phyloP scores from a whole-genome alignment of 1,140 invertebrate genomes.

The Psilanteris sp. region DNA sequence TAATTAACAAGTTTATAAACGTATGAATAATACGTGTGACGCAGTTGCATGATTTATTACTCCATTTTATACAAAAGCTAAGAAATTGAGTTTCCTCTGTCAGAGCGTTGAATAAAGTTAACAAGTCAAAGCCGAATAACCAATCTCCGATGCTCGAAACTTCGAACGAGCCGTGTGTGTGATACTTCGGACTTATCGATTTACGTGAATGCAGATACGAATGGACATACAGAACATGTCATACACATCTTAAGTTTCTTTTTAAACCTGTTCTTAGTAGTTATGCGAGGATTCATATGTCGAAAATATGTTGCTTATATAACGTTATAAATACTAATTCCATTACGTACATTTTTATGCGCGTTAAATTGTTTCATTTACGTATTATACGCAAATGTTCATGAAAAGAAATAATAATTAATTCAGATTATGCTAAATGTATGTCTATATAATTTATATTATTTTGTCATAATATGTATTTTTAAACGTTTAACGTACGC shows the following conservation, averaged over 20 bases:
- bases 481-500: too few relatives aligned
- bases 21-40: conserved; percentile 1
- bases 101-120: conserved; percentile 16
- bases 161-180: conserved; percentile 12
- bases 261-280: too few relatives aligned
- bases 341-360: too few relatives aligned
- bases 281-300: too few relatives aligned
- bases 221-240: conserved; percentile 6
- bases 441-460: too few relatives aligned
- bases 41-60: conserved; percentile 5
- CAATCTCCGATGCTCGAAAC: conserved; percentile 14
- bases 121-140: conserved; percentile 7
- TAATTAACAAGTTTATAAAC: conserved; percentile 22
- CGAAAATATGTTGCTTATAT: too few relatives aligned
- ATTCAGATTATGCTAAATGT: too few relatives aligned
- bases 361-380: too few relatives aligned
- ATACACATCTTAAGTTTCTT: not conserved
- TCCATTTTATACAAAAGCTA: conserved; percentile 5
- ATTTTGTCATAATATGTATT: too few relatives aligned
- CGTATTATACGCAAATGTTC: too few relatives aligned
- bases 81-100: conserved; percentile 16
- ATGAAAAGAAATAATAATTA: too few relatives aligned
- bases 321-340: too few relatives aligned
- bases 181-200: conserved; percentile 9
- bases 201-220: not conserved